Conservation (phyloP, 2,113 vertebrate genomes). For the Rhinoptilus africanus region DNA sequence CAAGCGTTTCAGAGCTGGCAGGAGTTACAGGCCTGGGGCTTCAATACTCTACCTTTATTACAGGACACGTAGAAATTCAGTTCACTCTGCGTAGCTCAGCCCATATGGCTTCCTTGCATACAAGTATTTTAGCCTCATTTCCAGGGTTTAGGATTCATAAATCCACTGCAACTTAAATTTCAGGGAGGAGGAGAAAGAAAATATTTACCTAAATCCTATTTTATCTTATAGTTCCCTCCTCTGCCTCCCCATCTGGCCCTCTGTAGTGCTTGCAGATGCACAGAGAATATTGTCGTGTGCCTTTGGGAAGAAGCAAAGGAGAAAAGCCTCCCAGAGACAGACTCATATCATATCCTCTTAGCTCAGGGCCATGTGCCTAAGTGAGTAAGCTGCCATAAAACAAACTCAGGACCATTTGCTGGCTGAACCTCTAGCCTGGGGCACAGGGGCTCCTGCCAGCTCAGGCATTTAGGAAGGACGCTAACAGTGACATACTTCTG, state of each 20-base stretch:
- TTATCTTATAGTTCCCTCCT: neutral
- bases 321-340: neutral
- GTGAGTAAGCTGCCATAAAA: neutral
- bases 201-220: neutral
- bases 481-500: neutral
- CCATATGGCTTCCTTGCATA: neutral
- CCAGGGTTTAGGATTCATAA: neutral
- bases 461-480: neutral
- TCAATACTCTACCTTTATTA: neutral
- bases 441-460: neutral
- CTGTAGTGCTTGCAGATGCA: neutral
- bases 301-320: neutral
- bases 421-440: neutral
- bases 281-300: neutral
- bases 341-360: neutral
- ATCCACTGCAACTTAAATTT: neutral
- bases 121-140: neutral
- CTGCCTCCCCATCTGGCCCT: neutral
- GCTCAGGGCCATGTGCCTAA: neutral
- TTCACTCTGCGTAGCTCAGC: neutral
- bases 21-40: neutral
- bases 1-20: neutral
- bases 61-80: neutral
- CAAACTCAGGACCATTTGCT: neutral
- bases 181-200: neutral